Conservation (phyloP, 2,888 invertebrate genomes). For the Helicoverpa assulta region DNA sequence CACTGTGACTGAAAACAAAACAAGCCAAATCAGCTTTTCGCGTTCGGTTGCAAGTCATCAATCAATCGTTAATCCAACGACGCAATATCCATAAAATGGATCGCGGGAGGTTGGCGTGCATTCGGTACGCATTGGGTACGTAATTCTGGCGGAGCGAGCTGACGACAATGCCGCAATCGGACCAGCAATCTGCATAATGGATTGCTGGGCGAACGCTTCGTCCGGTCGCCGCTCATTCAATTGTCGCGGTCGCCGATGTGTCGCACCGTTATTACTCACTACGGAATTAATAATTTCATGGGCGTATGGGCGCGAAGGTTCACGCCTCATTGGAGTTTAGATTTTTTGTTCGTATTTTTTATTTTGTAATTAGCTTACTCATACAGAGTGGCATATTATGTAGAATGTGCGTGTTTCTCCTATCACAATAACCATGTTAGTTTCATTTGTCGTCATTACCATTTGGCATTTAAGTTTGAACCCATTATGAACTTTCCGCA, state of each 20-base stretch:
- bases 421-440: not conserved
- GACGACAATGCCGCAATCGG: slow-evolving; percentile 89
- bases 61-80: slow-evolving; percentile 85
- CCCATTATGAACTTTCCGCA: no score
- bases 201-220: slow-evolving; percentile 85
- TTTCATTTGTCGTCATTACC: no score
- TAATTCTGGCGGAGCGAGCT: slow-evolving; percentile 82
- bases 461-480: no score
- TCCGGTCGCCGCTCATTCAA: slow-evolving; percentile 88
- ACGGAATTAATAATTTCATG: slow-evolving; percentile 86
- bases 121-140: slow-evolving; percentile 68
- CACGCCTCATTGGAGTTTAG: slow-evolving; percentile 54
- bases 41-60: slow-evolving; percentile 77
- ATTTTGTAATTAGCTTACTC: slow-evolving; percentile 34
- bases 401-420: not conserved
- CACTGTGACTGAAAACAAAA: slow-evolving; percentile 65
- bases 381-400: not conserved
- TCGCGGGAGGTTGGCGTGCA: slow-evolving; percentile 67
- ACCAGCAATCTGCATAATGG: slow-evolving; percentile 89
- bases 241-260: slow-evolving; percentile 87
- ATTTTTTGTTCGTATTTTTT: slow-evolving; percentile 28
- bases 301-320: slow-evolving; percentile 55
- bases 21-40: slow-evolving; percentile 74
- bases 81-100: slow-evolving; percentile 83
- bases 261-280: slow-evolving; percentile 86